These are phyloP conservation scores for Ctenicera cuprea DNA, from an alignment of 2,888 invertebrate species.

Conservation along the genomic window DNA sequence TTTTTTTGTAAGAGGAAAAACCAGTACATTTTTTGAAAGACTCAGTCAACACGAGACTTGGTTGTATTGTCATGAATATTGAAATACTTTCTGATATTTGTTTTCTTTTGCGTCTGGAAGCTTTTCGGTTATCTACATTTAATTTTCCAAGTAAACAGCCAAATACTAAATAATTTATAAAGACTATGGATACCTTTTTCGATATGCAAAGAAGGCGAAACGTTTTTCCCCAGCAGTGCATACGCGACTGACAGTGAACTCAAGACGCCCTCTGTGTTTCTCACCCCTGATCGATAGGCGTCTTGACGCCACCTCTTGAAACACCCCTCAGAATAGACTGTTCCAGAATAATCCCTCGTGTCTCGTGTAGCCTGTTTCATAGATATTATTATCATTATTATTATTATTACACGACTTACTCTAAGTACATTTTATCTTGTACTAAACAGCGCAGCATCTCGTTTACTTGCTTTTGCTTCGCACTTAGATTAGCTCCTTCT, in stretches of 20 bases:
- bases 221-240: not conserved
- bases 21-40: too few species aligned
- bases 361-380: slow-evolving; percentile 24
- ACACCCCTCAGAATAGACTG: slow-evolving; percentile 29
- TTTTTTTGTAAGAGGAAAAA: too few species aligned
- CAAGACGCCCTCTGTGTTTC: slow-evolving; percentile 33
- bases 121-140: slow-evolving; percentile 6
- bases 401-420: slow-evolving; percentile 1
- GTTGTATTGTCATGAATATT: not conserved
- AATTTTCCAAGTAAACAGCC: not conserved
- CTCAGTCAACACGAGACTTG: too few species aligned
- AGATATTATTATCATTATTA: slow-evolving; percentile 30
- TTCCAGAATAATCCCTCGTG: slow-evolving; percentile 32
- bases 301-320: slow-evolving; percentile 18
- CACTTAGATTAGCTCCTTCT: too few species aligned
- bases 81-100: not conserved
- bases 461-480: slow-evolving; percentile 16
- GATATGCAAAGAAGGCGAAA: slow-evolving; percentile 16
- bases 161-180: slow-evolving; percentile 6
- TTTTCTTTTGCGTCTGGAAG: slow-evolving; percentile 1
- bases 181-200: slow-evolving; percentile 13
- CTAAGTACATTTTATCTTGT: slow-evolving; percentile 27
- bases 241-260: slow-evolving; percentile 20
- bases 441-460: slow-evolving; percentile 8
- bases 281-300: slow-evolving; percentile 30